Conservation (phyloP, 1,140 invertebrate species). For the Eubasilissa regina region DNA sequence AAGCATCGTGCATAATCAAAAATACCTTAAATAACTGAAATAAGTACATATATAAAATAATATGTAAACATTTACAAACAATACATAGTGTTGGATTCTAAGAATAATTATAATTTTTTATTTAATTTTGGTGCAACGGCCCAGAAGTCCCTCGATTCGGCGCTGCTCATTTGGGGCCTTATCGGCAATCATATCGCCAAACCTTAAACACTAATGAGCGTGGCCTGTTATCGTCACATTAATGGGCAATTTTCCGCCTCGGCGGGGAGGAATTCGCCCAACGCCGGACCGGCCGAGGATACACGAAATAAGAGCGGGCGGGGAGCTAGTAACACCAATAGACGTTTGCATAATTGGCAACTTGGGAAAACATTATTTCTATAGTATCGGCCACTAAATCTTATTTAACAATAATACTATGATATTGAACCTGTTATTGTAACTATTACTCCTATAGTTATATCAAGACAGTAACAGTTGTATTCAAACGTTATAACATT, state of each 20-base stretch:
- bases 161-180: conserved; percentile 20
- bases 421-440: too few relatives aligned
- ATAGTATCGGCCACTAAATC: background rate
- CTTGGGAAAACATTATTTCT: conserved; percentile 18
- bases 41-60: too few relatives aligned
- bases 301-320: background rate
- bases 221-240: conserved; percentile 52
- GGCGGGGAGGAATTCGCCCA: conserved; percentile 27
- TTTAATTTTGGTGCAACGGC: too few relatives aligned
- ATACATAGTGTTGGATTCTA: too few relatives aligned
- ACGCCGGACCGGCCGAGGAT: background rate
- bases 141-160: background rate
- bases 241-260: conserved; percentile 56
- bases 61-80: too few relatives aligned
- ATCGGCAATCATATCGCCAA: conserved; percentile 55
- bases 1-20: too few relatives aligned
- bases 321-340: background rate
- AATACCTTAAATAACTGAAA: too few relatives aligned
- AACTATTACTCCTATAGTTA: too few relatives aligned
- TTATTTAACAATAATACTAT: background rate
- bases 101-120: background rate
- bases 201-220: conserved; percentile 57
- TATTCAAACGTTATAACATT: too few relatives aligned
- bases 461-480: too few relatives aligned
- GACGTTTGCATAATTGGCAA: conserved; percentile 32